These are phyloP conservation scores for Chrysocyon brachyurus DNA, from an alignment of 2,797 vertebrate species.

Conservation along the genomic window DNA sequence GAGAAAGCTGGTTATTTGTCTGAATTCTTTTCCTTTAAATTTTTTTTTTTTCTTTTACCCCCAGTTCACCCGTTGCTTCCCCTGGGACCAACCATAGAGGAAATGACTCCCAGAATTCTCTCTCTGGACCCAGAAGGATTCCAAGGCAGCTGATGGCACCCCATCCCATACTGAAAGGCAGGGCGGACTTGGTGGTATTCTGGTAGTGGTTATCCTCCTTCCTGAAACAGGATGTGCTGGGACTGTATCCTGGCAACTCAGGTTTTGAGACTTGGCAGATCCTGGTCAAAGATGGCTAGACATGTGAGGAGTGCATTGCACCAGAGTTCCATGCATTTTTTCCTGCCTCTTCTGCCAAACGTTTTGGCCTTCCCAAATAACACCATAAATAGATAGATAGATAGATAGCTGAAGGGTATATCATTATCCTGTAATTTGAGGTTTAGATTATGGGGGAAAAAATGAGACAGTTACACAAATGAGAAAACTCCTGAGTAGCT, in stretches of 20 bases:
- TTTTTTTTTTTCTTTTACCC: conserved; percentile 17
- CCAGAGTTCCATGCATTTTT: background rate
- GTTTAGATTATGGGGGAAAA: conserved; percentile 5
- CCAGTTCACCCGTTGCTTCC: conserved; percentile 71
- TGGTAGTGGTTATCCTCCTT: background rate
- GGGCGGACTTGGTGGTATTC: background rate
- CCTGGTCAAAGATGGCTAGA: background rate
- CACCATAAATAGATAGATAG: background rate
- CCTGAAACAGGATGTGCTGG: background rate
- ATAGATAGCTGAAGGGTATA: background rate
- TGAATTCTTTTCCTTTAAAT: conserved; percentile 18
- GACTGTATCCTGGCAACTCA: background rate
- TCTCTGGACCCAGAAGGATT: conserved; percentile 82
- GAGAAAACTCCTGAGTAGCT: background rate
- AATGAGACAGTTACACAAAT: background rate
- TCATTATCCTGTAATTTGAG: conserved; percentile 45
- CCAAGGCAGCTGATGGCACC: conserved; percentile 74
- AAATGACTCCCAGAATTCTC: conserved; percentile 71
- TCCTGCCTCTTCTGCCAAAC: background rate
- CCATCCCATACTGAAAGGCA: conserved; percentile 93
- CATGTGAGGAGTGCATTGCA: background rate
- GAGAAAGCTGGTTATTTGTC: conserved; percentile 8
- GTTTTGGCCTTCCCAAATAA: background rate
- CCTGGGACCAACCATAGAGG: conserved; percentile 64
- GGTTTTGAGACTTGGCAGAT: conserved; percentile 52